Conservation (phyloP, 2,888 invertebrate genomes). For the Gandaritis pyraliata region DNA sequence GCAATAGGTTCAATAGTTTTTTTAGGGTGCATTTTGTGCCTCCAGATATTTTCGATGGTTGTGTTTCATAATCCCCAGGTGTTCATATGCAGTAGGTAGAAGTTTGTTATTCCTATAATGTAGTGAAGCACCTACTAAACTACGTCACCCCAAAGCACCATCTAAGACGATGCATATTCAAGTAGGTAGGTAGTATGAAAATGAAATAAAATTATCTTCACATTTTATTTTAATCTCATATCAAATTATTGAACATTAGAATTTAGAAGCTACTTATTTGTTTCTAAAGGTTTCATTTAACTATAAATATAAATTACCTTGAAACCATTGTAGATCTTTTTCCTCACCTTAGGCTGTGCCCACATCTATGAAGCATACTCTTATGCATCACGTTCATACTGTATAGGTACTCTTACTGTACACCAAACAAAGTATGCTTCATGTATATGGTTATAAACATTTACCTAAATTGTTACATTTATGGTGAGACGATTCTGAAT, state of each 20-base stretch:
- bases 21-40: no score
- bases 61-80: no score
- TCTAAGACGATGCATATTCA: no score
- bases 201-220: constrained; percentile 24
- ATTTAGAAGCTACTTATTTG: constrained; percentile 62
- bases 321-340: constrained; percentile 70
- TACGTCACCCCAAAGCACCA: no score
- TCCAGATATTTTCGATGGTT: no score
- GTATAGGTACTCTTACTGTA: background rate
- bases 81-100: no score
- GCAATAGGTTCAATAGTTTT: no score
- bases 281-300: constrained; percentile 69
- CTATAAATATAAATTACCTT: constrained; percentile 77
- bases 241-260: constrained; percentile 81
- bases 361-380: constrained; percentile 2
- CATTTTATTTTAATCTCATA: constrained; percentile 75
- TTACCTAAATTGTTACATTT: background rate
- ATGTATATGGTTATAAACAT: background rate
- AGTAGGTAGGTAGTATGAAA: background rate
- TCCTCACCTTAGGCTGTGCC: constrained; percentile 51
- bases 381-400: background rate
- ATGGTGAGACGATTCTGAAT: constrained; percentile 71
- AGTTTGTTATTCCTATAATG: no score
- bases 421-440: background rate
- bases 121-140: no score